A percentile compares a stretch with the other conserved stretches of the same genome.
phyloP scores from a whole-genome alignment of 2,888 invertebrate genomes.

The Tetramorium bicarinatum region DNA sequence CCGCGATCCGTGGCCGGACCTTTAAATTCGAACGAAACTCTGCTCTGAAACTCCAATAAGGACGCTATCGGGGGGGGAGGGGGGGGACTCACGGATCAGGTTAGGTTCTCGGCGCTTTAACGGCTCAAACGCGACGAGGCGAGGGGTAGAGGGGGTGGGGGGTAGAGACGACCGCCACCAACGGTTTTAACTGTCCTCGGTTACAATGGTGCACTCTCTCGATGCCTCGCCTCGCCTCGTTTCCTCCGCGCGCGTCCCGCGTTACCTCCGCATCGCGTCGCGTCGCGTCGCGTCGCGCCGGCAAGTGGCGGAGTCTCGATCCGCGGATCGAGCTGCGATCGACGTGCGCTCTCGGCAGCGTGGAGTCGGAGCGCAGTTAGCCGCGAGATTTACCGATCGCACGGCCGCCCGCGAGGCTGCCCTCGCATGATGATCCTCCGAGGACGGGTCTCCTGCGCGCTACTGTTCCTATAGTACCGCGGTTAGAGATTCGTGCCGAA shows the following conservation, averaged over 20 bases:
- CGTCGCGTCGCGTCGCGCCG: neutral
- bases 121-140: slow-evolving; percentile 68
- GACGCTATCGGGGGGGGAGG: slow-evolving; percentile 75
- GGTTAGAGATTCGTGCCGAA: slow-evolving; percentile 58
- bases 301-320: slow-evolving; percentile 34
- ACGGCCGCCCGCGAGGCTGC: slow-evolving; percentile 64
- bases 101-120: slow-evolving; percentile 75
- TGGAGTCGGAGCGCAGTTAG: slow-evolving; percentile 8
- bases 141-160: neutral
- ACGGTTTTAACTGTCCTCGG: slow-evolving; percentile 78
- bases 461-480: slow-evolving; percentile 73
- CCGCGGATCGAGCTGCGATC: slow-evolving; percentile 26
- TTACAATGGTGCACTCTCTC: slow-evolving; percentile 54
- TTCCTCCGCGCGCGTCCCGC: neutral
- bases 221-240: neutral
- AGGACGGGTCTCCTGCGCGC: slow-evolving; percentile 51
- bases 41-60: slow-evolving; percentile 73
- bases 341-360: neutral
- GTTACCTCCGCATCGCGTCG: neutral
- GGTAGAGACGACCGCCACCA: slow-evolving; percentile 66
- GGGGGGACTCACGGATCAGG: slow-evolving; percentile 69
- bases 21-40: slow-evolving; percentile 71
- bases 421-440: slow-evolving; percentile 59
- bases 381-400: slow-evolving; percentile 63
- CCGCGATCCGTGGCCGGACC: slow-evolving; percentile 57